Conservation (phyloP, 2,888 invertebrate genomes). For the Andrena marginata region DNA sequence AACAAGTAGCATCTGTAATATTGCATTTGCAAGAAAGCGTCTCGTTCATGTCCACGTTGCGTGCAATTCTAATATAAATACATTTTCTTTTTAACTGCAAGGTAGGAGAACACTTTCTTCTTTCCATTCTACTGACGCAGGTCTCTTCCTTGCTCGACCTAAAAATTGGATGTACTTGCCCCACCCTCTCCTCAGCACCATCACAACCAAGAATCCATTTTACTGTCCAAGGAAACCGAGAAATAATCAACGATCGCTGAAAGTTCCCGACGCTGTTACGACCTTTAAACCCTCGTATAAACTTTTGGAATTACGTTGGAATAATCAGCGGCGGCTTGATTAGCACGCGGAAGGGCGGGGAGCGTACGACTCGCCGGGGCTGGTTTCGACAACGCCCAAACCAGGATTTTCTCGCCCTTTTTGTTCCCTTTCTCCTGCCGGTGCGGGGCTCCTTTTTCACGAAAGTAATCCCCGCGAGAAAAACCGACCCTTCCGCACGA, state of each 20-base stretch:
- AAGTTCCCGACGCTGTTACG: slow-evolving; percentile 8
- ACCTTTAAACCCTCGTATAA: slow-evolving; percentile 53
- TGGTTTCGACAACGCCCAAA: slow-evolving; percentile 37
- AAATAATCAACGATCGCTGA: slow-evolving; percentile 45
- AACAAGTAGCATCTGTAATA: slow-evolving; percentile 38
- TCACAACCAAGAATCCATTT: slow-evolving; percentile 42
- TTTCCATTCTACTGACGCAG: neutral
- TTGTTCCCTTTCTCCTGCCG: neutral
- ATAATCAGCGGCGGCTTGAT: slow-evolving; percentile 62
- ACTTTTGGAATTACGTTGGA: slow-evolving; percentile 59
- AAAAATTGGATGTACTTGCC: neutral
- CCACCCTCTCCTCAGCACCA: neutral
- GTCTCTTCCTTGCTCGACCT: neutral
- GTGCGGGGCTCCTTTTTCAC: slow-evolving; percentile 22
- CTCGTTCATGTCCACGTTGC: slow-evolving; percentile 9
- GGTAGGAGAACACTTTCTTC: too few species aligned
- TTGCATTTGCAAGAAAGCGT: slow-evolving; percentile 16
- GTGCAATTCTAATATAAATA: neutral
- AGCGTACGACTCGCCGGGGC: neutral
- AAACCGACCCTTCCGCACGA: slow-evolving; percentile 47
- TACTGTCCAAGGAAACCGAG: slow-evolving; percentile 32
- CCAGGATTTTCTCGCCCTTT: neutral
- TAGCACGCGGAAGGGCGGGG: slow-evolving; percentile 15
- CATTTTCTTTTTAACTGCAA: too few species aligned
- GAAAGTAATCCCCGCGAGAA: slow-evolving; percentile 65